These are phyloP conservation scores for Tetrax tetrax DNA, from an alignment of 2,113 vertebrate genomes.

Conservation along the genomic window DNA sequence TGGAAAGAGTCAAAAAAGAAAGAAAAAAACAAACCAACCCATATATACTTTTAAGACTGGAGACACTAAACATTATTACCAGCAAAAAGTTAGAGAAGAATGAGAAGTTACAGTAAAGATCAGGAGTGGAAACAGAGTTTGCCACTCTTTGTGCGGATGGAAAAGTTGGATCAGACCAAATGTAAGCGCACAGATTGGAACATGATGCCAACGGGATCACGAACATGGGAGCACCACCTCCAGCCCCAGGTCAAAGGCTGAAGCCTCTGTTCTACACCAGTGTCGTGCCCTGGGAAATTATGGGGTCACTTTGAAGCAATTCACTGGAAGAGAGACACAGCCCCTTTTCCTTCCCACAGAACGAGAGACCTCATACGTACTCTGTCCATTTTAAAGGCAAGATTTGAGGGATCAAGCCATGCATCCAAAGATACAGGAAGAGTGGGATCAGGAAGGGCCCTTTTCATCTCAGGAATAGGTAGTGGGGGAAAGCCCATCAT, in stretches of 20 bases:
- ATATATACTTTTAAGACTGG: background rate
- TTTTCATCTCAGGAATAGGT: background rate
- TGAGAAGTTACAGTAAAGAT: background rate
- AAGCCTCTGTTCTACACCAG: background rate
- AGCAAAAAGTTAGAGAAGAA: background rate
- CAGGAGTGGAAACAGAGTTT: background rate
- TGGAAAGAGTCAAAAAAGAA: background rate
- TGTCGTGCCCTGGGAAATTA: background rate
- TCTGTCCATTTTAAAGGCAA: background rate
- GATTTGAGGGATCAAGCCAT: background rate
- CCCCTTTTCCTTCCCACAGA: background rate
- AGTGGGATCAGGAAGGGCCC: background rate
- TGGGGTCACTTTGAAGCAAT: background rate
- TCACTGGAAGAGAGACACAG: background rate
- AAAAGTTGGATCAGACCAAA: background rate
- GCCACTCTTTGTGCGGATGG: background rate
- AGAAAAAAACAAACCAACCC: background rate
- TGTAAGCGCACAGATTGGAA: background rate
- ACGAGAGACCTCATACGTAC: background rate
- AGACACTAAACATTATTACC: background rate
- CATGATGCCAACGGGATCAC: background rate
- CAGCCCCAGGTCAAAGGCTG: background rate
- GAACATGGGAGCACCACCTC: background rate
- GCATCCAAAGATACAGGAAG: background rate
- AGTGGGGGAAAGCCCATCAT: fast-evolving